Evolutionary conservation across 1,140 invertebrate genomes (phyloP), one percentile per base, ranked within the genome.

Genomic region (Calliphora vicina): DNA sequence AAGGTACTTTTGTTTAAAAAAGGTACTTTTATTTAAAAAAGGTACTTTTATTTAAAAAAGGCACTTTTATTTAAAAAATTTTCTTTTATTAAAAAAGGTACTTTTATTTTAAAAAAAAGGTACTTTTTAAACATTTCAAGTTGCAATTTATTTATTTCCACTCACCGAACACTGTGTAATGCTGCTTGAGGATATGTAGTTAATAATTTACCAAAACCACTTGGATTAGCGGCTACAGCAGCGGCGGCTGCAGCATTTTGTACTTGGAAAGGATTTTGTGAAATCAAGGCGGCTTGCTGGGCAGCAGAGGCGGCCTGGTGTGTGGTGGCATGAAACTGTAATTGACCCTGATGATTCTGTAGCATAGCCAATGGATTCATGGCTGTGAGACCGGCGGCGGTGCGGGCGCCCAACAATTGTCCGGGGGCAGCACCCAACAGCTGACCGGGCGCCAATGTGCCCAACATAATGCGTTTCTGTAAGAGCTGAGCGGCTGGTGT

Each of bases 391-490:
- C 93, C 93, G 2, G 93, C 91, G 6, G 92, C 88, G 61, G 91
- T 91, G 2, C 93, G 92, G 4, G 92, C 91, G 9, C 88, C 88
- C 26, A 90, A 85, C 10, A 90, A 80, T 67, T 90, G 88, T 0
- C 88, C 87, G 0, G 92, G 91, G 4, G 92, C 87, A 3, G 91
- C 87, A 12, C 93, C 92, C 87, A 95, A 89, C 42, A 94, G 91
- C 10, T 95, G 93, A n/a, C 94, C 94, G 2, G 61, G 61, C n/a
- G 61, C 61, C 1, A 95, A 86, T 0, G 93, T 93, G 26, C 94
- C 93, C 67, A 96, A 90, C 86, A 96, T 94, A 76, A 96, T 93
- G 83, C 95, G 92, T 87, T 96, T 96, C 80, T 95, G 94, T 5
- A 96, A 91, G 15, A 95, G 91, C 85, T 95, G 92, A n/a, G 94